Percentiles rank a stretch among this genome's conserved stretches.
These are phyloP conservation scores for Sitophilus oryzae DNA, from an alignment of 1,140 invertebrate species.

Conservation along the genomic window DNA sequence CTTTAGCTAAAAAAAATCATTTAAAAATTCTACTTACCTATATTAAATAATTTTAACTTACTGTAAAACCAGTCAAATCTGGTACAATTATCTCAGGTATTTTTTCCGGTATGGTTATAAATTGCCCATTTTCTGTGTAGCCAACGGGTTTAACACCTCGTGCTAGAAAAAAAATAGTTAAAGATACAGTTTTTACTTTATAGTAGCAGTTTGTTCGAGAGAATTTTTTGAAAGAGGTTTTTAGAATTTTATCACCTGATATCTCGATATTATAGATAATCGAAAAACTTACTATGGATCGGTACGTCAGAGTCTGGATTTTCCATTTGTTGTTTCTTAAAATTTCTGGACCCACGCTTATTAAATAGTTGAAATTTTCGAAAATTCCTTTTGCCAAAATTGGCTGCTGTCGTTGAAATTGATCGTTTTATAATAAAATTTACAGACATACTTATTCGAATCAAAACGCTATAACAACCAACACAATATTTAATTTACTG, in stretches of 20 bases:
- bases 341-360: constrained; percentile 63
- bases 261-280: constrained; percentile 6
- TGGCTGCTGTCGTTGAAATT: constrained; percentile 54
- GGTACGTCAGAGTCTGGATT: constrained; percentile 56
- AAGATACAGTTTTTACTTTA: not conserved
- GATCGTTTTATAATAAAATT: constrained; percentile 44
- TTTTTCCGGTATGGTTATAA: constrained; percentile 74
- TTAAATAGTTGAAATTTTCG: constrained; percentile 66
- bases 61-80: constrained; percentile 68
- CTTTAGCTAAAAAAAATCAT: constrained; percentile 60
- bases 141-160: constrained; percentile 9
- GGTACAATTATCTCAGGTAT: constrained; percentile 90
- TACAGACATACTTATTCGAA: no score
- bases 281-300: constrained; percentile 51
- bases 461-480: no score
- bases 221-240: not conserved
- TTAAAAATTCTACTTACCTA: not conserved
- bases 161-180: constrained; percentile 9
- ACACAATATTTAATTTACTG: no score
- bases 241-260: not conserved
- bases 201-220: not conserved
- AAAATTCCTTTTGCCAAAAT: constrained; percentile 71
- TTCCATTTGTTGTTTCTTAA: constrained; percentile 54
- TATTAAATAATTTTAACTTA: constrained; percentile 33
- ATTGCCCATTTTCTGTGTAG: constrained; percentile 47